Conservation (phyloP, 2,113 vertebrate species). For the Micronycteris hirsuta region DNA sequence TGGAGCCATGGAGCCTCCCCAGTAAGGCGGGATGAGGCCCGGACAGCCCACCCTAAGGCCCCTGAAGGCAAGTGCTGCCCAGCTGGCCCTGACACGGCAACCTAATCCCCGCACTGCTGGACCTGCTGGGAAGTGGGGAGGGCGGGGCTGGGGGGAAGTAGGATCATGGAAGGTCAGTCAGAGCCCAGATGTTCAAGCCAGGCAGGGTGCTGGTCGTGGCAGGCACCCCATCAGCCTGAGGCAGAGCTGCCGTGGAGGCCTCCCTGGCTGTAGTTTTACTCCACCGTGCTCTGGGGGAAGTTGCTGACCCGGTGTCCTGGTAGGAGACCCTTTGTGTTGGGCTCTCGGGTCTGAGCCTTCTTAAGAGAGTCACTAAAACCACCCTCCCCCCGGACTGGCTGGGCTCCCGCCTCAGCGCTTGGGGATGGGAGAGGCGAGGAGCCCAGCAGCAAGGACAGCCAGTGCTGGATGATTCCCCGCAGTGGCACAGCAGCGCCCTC, state of each 20-base stretch:
- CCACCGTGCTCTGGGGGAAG: neutral
- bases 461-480: neutral
- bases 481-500: neutral
- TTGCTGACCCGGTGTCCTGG: neutral
- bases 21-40: neutral
- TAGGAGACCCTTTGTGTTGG: neutral
- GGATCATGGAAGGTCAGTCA: neutral
- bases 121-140: neutral
- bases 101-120: neutral
- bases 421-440: no score
- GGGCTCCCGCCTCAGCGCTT: neutral
- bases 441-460: fast-evolving
- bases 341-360: neutral
- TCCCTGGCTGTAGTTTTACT: neutral
- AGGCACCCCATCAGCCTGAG: neutral
- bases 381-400: fast-evolving
- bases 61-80: neutral
- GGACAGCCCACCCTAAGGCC: neutral
- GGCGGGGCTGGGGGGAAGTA: neutral
- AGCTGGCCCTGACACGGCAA: neutral
- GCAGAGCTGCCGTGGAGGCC: neutral
- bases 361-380: neutral
- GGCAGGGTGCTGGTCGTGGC: fast-evolving
- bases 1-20: neutral
- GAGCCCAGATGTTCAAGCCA: neutral